Base-by-base conservation (phyloP, 1,140 invertebrate species). In the Cherax destructor region DNA sequence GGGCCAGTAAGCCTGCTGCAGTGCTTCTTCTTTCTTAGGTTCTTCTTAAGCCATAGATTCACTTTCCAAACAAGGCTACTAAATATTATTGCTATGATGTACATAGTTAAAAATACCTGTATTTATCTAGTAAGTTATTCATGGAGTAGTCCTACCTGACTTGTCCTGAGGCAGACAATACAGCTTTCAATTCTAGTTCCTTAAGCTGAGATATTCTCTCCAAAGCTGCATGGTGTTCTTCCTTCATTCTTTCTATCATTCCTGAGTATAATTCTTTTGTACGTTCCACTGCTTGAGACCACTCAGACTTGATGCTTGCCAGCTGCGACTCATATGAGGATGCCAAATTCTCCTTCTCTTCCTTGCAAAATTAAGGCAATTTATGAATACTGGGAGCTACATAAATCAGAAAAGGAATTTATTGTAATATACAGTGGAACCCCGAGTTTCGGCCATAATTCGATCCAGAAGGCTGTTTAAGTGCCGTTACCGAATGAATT, bases 161-260 rank as follows among this genome's bases (percentile, higher is more conserved):
- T 79, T 91, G 88, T 30, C 88, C 88, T 56, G 88, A 50, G 74
- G 88, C 88, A 61, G 88, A 78, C 7, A 91, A 18, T 9, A 81
- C 83, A 41, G 88, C 88, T 49, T 85, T 91, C 74, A 91, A 30
- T 50, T 91, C 88, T 52, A 91, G 9, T 41, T 91, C 88, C n/a
- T 91, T 91, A 49, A 91, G 88, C 56, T 85, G 21, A 24, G 74
- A 79, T 13, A 91, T 50, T 52, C 88, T 78, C 52, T 91, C 52
- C 41, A 91, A 74, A 52, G 88, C 59, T 18, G 41, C 52, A 13
- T 59, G 18, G 76, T 91, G 88, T 65, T 91, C 88, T 50, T 91
- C 88, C 81, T 83, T 85, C 88, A 91, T 85, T 59, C 72, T 77
- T 11, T 83, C 83, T 21, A 79, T 52, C 81, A 91, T 85, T 47